Base-by-base conservation (phyloP, 2,113 vertebrate genomes). In the Cryptomyrus ogoouensis region DNA sequence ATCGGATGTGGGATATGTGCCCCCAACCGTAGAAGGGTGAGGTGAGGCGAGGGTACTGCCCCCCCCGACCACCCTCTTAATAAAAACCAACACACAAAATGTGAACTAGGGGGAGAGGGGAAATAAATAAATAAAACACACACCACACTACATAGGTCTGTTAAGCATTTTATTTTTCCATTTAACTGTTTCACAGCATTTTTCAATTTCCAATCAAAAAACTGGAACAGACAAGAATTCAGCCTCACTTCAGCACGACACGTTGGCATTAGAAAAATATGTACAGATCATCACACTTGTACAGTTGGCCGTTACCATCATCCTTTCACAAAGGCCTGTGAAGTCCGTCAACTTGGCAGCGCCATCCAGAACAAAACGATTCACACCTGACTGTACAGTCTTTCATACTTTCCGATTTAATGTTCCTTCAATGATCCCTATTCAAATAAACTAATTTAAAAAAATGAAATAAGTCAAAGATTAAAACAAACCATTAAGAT, bases 141-240 rank as follows among this genome's bases (percentile, higher is more conserved):
- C 77, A 84, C n/a, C 49, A 50, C 47, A 42, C 44, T 44, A 31
- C 56, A 66, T 66, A 89, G 53, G 27, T 44, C 83, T 80, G 77
- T 88, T 44, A 56, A 62, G 88, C 88, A 88, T 90, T 89, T 86
- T 92, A 90, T 91, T 87, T 90, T 89, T 87, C 87, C 88, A 89
- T 93, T 92, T 90, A 94, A 90, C 92, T 88, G 91, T 91, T 89
- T 92, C 91, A 91, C 91, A 93, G 89, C 89, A 91, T 88, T 91
- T 91, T n/a, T 88, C 83, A 24, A 90, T 85, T 88, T 90, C 86
- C n/a, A 66, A 87, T 91, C 56, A 90, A 90, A 85, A 80, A 80
- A 42, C 31, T 19, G 17, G 17, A 80, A 80, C 5, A 80, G 13
- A 80, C 31, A 80, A 77, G 9, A 88, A 89, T 70, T 87, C 84